Evolutionary conservation across 2,797 vertebrate species (phyloP), one percentile per base, ranked within the genome.

Genomic region (Parauchenoglanis punctatus): DNA sequence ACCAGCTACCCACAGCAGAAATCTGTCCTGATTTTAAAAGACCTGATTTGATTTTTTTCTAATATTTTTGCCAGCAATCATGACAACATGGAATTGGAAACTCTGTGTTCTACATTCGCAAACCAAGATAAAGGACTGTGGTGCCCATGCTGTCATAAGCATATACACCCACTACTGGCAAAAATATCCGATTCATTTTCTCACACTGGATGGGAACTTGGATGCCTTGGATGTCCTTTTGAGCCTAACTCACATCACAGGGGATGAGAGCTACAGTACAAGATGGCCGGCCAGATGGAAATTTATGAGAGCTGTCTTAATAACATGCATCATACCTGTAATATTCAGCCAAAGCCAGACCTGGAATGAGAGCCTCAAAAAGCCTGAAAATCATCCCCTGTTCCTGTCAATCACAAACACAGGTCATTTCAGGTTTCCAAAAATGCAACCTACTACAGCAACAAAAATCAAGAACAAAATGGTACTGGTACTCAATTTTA

Each of bases 281-380:
- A 94, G 94, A 94, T 93, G 93, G 93, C 90, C 85, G 91, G 88
- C 76, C 65, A 87, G 83, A 86, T 81, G 85, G 68, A 91, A 88
- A 89, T 87, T 31, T 88, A 85, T 88, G 83, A 72, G 58, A 67
- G 81, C 84, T 86, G 84, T 88, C 85, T 85, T 81, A 87, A 86
- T 87, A 88, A 89, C 84, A 87, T 28, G 65, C 85, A 86, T 90
- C 87, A 88, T 67, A 61, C 86, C 86, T 87, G 75, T 13, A 28
- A 85, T 83, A 58, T 78, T 88, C 67, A 56, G n/a, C 80, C 59
- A 84, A 85, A 78, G 78, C 49, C 59, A 78, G 73, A 85, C 63
- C 81, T 35, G 63, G 56, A 31, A 81, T 46, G 63, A 58, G 83
- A 49, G 61, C n/a, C 40, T 31, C 81, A 75, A 86, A 35, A 58